Evolutionary conservation across 2,797 vertebrate genomes (phyloP), one percentile per base, ranked within the genome.

Genomic region (Lagorchestes hirsutus): DNA sequence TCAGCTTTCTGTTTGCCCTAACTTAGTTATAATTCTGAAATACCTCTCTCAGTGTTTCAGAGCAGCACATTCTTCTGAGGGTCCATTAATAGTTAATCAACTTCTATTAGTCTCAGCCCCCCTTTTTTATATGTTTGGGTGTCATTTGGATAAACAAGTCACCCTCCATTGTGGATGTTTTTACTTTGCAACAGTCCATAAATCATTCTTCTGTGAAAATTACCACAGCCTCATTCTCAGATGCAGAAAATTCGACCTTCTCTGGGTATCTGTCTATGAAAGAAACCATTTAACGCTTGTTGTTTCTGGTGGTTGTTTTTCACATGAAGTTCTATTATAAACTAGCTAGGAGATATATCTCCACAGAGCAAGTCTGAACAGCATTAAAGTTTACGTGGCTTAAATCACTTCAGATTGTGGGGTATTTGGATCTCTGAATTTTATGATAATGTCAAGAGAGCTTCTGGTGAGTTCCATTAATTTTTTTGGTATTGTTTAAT

Each of bases 401-500:
- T 97, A 98, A 98, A 98, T 98, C 96, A 97, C 94, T 98, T 98
- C 97, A 98, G 96, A 98, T 97, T 97, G 97, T 40, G 55, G 95
- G 96, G 95, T 98, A 97, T 98, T 98, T 98, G 96, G 93, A 97
- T 98, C 95, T 98, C 97, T 93, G 97, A 98, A 98, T 98, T 98
- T 98, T 98, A 97, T 98, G 97, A 98, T 98, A 98, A 98, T 98
- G 98, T 98, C 98, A 98, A 98, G 98, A 98, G 97, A 98, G 98
- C 94, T 98, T 98, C 96, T 98, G 96, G 97, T 98, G 98, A 98
- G 97, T 98, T 93, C 92, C 94, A 95, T 98, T 98, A 97, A 94
- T 98, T 97, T 96, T 74, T 97, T 98, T 97, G 13, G 93, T 98
- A 98, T 98, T 99, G 98, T 98, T 99, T 98, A 99, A 99, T 99